These are phyloP conservation scores for Mesorhabditis spiculigera DNA, from an alignment of 2,888 invertebrate species.

Conservation along the genomic window DNA sequence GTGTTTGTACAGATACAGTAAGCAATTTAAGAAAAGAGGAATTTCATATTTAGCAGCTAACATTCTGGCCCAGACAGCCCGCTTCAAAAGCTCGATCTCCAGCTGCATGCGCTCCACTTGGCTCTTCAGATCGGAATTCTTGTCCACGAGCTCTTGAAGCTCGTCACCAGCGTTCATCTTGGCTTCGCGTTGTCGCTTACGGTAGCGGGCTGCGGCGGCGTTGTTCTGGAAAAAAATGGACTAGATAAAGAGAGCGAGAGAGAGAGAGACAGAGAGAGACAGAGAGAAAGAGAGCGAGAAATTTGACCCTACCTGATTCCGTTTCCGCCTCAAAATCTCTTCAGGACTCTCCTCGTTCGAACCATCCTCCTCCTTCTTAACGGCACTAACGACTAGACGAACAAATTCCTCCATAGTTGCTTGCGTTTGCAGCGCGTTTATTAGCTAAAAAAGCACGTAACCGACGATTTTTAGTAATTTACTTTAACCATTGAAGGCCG, in stretches of 20 bases:
- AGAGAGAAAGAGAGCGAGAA: not conserved
- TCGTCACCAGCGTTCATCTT: slow-evolving; percentile 34
- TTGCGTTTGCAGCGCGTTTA: slow-evolving; percentile 6
- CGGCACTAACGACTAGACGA: slow-evolving; percentile 42
- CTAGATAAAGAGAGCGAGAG: no score
- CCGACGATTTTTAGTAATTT: no score
- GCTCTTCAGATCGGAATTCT: slow-evolving; percentile 37
- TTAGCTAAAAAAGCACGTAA: no score
- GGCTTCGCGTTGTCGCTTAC: slow-evolving; percentile 45
- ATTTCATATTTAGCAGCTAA: not conserved
- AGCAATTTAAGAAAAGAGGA: no score
- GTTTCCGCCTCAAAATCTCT: slow-evolving; percentile 45
- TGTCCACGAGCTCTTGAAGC: slow-evolving; percentile 25
- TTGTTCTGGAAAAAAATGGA: slow-evolving; percentile 39
- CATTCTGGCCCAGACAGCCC: slow-evolving; percentile 14
- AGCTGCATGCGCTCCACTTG: slow-evolving; percentile 24
- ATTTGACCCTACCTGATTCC: slow-evolving; percentile 34
- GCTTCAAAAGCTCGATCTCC: slow-evolving; percentile 24
- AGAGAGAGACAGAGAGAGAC: no score
- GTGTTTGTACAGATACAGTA: no score
- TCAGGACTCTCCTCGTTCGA: slow-evolving; percentile 36
- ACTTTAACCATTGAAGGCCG: no score
- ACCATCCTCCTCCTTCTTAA: slow-evolving; percentile 34
- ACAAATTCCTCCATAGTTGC: slow-evolving; percentile 44
- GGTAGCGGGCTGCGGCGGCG: slow-evolving; percentile 50